Base-by-base conservation (phyloP, 2,888 invertebrate species). In the Hypsopygia costalis region DNA sequence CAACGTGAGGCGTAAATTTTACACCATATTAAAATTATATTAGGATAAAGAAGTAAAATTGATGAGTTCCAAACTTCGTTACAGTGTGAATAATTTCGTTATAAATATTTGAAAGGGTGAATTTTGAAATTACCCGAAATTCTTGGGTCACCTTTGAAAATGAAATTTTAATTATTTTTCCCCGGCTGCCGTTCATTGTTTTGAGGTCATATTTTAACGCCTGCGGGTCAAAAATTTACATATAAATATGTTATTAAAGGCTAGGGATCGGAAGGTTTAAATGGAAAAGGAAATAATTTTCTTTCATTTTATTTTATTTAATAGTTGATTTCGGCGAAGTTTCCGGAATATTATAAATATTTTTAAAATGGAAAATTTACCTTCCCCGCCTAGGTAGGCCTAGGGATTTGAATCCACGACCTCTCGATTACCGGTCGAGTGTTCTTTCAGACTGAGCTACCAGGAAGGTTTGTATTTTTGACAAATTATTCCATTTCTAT, bases 211-310 rank as follows among this genome's bases (percentile, higher is more conserved):
- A 34, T 34, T 33, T 34, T 25, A 11, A n/a, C 11, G 11, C 12
- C 10, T n/a, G 9, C 11, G 29, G 29, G 10, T 21, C 27, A 36
- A 25, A 8, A 22, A 49, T 52, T 52, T 49, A 43, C 49, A 52
- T 52, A 36, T 41, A 46, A 49, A 49, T 50, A 49, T 45, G 43
- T 44, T 47, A 46, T 52, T 51, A 45, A 49, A 44, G 43, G 37
- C 25, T 25, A 38, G 45, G 30, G 41, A 33, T 41, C 20, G 40
- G 28, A 11, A 22, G 20, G 9, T n/a, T 25, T 34, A 25, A 42
- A 20, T 11, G 33, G 20, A 4, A 20, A 33, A 21, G 33, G 21
- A 33, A 21, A 33, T 20, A 33, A 33, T 9, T 8, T 12, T 31
- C 31, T 31, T 12, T 12, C 10, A 11, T 31, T 8, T n/a, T n/a